Base-by-base conservation (phyloP, 2,797 vertebrate species). In the Typhlichthys eigenmanni region DNA sequence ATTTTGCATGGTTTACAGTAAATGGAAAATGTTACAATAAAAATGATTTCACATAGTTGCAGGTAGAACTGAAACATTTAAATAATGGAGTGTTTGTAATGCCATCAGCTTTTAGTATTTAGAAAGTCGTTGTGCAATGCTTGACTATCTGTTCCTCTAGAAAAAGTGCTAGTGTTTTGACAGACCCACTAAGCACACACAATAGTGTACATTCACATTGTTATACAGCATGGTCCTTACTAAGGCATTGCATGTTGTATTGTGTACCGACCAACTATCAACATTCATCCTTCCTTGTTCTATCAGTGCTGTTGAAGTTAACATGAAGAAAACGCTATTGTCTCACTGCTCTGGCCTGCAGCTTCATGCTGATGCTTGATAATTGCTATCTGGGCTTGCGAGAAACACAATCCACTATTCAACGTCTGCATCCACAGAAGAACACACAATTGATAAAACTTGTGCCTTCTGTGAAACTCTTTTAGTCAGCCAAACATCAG, bases 401-500 rank as follows among this genome's bases (percentile, higher is more conserved):
- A 72, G 81, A 86, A 88, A 87, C 64, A 47, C 55, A 32, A 72
- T 77, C 81, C 67, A 50, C 66, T 43, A 60, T 80, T 72, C 75
- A 79, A 68, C 54, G 48, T 55, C 63, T 62, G 70, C 62, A 32
- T 71, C 55, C 45, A 29, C 34, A 16, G 34, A 78, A 32, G 60
- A 86, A 80, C 74, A 79, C 57, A 16, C 72, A 83, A 82, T 86
- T 17, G 73, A 69, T 76, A 79, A 68, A 81, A 71, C 66, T 80
- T 60, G 58, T 76, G 68, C 68, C 84, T 69, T 81, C 74, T 47
- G 54, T 24, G 69, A 79, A 79, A 74, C 68, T 85, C 61, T 70
- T 75, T 60, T 3, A 69, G 58, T 67, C 76, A 51, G 82, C 84
- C 85, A 89, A 84, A 75, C 65, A 43, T 62, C 65, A 83, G 82